Conservation (phyloP, 2,113 vertebrate genomes). For the Pholis gunnellus region DNA sequence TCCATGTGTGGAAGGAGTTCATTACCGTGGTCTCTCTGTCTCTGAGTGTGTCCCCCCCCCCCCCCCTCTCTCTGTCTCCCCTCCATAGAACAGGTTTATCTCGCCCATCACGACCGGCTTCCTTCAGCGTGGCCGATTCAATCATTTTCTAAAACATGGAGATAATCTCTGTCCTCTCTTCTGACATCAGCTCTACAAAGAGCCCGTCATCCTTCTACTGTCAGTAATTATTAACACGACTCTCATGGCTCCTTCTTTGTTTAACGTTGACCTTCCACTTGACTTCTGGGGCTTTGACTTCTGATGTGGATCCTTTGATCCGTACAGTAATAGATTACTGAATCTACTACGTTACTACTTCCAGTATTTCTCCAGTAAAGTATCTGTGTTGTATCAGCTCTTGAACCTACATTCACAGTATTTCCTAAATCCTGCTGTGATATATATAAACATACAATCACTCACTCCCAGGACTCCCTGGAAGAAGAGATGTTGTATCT, state of each 20-base stretch:
- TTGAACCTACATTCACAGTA: neutral
- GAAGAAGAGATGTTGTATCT: too few relatives aligned
- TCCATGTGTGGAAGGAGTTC: neutral
- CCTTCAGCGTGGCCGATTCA: neutral
- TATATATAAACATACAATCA: neutral
- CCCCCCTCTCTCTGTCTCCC: neutral
- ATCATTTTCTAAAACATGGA: slow-evolving; percentile 14
- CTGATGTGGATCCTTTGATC: neutral
- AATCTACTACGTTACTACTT: neutral
- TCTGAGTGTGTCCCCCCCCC: too few relatives aligned
- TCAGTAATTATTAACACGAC: slow-evolving; percentile 28
- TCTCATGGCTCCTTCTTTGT: slow-evolving; percentile 21
- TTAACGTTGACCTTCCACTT: slow-evolving; percentile 13
- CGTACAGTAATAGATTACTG: neutral
- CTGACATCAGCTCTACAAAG: slow-evolving; percentile 22
- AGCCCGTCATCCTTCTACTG: neutral
- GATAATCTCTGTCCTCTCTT: slow-evolving; percentile 27
- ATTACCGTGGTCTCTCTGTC: neutral
- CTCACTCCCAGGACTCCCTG: too few relatives aligned
- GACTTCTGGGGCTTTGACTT: neutral
- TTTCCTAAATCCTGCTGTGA: neutral
- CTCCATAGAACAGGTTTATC: slow-evolving; percentile 25
- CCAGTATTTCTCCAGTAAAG: neutral
- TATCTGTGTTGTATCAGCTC: neutral
- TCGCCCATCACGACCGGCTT: slow-evolving; percentile 6